These are phyloP conservation scores for Limnephilus auricula DNA, from an alignment of 2,888 invertebrate species.

Conservation along the genomic window DNA sequence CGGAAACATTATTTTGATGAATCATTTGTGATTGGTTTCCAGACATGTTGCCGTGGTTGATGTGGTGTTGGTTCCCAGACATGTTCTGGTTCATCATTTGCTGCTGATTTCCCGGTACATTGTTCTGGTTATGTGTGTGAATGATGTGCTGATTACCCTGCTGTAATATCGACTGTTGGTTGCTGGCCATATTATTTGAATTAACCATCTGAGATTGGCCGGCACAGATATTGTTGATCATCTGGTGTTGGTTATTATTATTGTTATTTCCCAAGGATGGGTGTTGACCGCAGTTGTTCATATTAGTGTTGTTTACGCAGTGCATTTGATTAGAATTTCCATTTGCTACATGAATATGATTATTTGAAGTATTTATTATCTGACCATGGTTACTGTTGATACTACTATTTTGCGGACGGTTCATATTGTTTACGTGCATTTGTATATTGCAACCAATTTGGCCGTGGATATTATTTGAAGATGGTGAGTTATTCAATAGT, in stretches of 20 bases:
- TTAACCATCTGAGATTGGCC: slow-evolving; percentile 49
- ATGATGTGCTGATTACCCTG: slow-evolving; percentile 40
- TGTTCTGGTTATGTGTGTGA: slow-evolving; percentile 31
- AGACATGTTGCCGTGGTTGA: slow-evolving; percentile 38
- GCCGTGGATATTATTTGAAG: slow-evolving; percentile 72
- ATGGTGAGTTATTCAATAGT: slow-evolving; percentile 70
- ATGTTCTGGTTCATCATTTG: slow-evolving; percentile 37
- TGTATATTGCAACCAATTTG: slow-evolving; percentile 73
- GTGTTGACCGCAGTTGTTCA: slow-evolving; percentile 61
- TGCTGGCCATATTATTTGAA: slow-evolving; percentile 36
- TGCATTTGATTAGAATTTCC: slow-evolving; percentile 63
- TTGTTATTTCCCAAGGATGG: slow-evolving; percentile 57
- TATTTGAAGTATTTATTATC: slow-evolving; percentile 61
- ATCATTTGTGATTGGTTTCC: slow-evolving; percentile 52
- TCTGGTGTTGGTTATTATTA: slow-evolving; percentile 58
- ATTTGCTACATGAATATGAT: slow-evolving; percentile 58
- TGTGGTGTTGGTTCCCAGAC: slow-evolving; percentile 34
- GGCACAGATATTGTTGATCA: slow-evolving; percentile 57
- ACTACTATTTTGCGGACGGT: slow-evolving; percentile 50
- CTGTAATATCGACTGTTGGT: slow-evolving; percentile 35
- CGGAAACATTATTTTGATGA: slow-evolving; percentile 27
- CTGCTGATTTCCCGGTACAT: slow-evolving; percentile 34
- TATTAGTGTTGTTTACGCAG: slow-evolving; percentile 55
- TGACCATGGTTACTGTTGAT: slow-evolving; percentile 67
- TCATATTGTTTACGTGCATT: slow-evolving; percentile 71